These are phyloP conservation scores for Dipodomys stephensi DNA, from an alignment of 2,113 vertebrate species.

Conservation along the genomic window DNA sequence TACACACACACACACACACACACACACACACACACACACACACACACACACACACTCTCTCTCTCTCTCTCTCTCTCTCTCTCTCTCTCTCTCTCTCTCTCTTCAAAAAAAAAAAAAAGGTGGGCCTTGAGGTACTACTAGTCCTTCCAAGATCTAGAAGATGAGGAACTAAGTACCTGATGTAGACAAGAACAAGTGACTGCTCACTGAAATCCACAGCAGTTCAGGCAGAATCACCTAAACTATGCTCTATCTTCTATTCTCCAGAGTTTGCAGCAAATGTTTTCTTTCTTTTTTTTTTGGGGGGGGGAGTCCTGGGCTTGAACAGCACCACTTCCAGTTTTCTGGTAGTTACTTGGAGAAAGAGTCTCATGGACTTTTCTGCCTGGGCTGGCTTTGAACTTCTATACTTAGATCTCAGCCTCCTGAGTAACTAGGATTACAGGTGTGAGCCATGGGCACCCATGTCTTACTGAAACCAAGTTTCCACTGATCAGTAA, in stretches of 20 bases:
- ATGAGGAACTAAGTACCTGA: neutral
- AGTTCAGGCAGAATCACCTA: neutral
- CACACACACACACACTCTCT: no score
- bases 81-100: no score
- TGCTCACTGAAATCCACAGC: neutral
- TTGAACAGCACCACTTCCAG: no score
- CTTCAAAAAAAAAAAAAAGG: neutral
- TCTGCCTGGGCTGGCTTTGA: no score
- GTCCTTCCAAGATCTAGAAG: neutral
- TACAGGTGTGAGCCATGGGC: no score
- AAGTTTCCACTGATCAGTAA: neutral
- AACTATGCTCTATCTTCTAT: neutral
- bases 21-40: no score
- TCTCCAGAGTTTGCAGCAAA: neutral
- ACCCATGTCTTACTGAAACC: neutral
- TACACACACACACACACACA: no score
- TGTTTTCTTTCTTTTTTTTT: neutral
- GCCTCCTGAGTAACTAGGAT: no score
- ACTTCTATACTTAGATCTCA: no score
- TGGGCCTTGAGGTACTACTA: neutral
- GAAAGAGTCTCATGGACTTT: no score
- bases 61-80: neutral
- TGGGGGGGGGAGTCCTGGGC: no score
- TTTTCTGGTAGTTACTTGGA: no score
- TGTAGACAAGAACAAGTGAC: neutral